phyloP scores from a whole-genome alignment of 2,888 invertebrate species.

The Eretmocerus hayati region DNA sequence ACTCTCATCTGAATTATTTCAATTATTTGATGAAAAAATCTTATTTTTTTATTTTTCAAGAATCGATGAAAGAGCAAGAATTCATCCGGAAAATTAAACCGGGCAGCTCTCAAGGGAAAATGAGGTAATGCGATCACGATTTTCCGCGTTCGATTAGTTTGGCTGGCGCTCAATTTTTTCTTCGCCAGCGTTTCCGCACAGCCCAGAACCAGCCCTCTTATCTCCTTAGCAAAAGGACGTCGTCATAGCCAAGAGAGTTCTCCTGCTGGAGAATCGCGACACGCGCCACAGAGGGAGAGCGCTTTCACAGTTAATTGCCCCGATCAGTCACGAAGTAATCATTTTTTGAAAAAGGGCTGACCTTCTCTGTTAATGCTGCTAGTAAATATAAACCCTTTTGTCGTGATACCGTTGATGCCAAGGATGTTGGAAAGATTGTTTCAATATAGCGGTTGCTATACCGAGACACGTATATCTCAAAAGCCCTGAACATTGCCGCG shows the following conservation, averaged over 20 bases:
- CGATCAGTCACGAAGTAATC: conserved; percentile 23
- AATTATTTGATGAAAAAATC: too few relatives aligned
- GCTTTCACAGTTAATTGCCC: conserved; percentile 22
- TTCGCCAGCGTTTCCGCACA: too few relatives aligned
- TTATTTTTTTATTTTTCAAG: not conserved
- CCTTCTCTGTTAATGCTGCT: conserved; percentile 2
- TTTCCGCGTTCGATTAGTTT: conserved; percentile 38
- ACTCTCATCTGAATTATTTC: too few relatives aligned
- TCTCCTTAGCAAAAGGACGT: conserved; percentile 6
- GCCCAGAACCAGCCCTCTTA: conserved; percentile 12
- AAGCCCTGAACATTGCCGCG: not conserved
- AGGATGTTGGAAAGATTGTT: too few relatives aligned
- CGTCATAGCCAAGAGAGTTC: conserved; percentile 5
- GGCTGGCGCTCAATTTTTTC: conserved; percentile 13
- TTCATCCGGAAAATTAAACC: too few relatives aligned
- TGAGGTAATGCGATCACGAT: conserved; percentile 33
- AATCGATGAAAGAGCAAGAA: too few relatives aligned
- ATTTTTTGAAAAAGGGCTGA: conserved; percentile 9
- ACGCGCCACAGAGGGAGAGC: too few relatives aligned
- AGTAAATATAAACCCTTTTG: too few relatives aligned
- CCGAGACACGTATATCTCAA: too few relatives aligned
- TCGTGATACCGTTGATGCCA: too few relatives aligned
- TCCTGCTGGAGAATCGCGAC: conserved; percentile 13
- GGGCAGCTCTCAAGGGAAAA: conserved; percentile 6
- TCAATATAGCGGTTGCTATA: conserved; percentile 21